A percentile compares a stretch with the other conserved stretches of the same genome.
phyloP scores from a whole-genome alignment of 2,888 invertebrate species.

The Platynereis dumerilii region DNA sequence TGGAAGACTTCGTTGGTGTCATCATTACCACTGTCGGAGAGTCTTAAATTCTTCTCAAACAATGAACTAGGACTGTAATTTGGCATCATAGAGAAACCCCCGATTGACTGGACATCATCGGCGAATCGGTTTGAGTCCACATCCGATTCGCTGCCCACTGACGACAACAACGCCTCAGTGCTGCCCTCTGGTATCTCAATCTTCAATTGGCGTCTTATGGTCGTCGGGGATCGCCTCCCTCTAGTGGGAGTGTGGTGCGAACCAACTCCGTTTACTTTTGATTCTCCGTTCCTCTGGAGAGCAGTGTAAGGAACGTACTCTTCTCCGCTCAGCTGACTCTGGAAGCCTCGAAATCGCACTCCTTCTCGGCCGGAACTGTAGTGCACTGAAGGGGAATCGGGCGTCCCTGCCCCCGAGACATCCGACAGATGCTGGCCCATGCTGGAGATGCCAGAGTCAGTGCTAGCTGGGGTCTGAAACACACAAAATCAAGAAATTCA shows the following conservation, averaged over 20 bases:
- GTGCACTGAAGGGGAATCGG: constrained; percentile 18
- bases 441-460: constrained; percentile 23
- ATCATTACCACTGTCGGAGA: constrained; percentile 18
- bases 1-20: too few species aligned
- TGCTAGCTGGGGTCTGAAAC: constrained; percentile 17
- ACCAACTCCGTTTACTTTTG: constrained; percentile 7
- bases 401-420: constrained; percentile 7
- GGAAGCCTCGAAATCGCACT: constrained; percentile 18
- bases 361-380: constrained; percentile 8
- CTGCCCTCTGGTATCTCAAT: constrained; percentile 17
- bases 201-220: constrained; percentile 14
- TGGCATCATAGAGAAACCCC: constrained; percentile 45
- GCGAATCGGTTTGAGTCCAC: background rate
- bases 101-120: constrained; percentile 17
- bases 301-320: background rate
- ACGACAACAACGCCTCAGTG: background rate
- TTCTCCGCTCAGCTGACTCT: constrained; percentile 8
- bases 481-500: background rate
- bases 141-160: constrained; percentile 9
- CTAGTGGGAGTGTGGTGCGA: background rate
- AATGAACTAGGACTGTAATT: constrained; percentile 51
- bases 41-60: constrained; percentile 42
- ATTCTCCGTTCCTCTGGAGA: constrained; percentile 4
- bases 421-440: constrained; percentile 27
- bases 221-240: constrained; percentile 5